Percentiles rank a stretch among this genome's conserved stretches.
Evolutionary conservation across 2,888 invertebrate genomes (phyloP).

Genomic region (Xestia rhomboidea): DNA sequence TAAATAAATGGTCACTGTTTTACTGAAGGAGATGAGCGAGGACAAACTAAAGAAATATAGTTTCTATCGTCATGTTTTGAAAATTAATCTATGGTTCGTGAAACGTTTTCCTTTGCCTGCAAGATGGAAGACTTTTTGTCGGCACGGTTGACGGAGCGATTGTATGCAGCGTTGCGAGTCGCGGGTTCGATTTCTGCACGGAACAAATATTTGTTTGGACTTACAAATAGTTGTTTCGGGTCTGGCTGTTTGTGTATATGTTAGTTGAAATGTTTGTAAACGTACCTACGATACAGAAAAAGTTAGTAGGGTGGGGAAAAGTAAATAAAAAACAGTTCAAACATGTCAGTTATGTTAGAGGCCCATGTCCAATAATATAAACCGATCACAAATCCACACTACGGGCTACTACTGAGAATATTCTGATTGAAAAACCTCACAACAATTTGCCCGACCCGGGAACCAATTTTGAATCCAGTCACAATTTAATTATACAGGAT

Average conservation of each 20-base stretch:
- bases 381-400: not conserved
- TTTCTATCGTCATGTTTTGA: not conserved
- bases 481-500: not conserved
- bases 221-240: not conserved
- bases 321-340: too few relatives aligned
- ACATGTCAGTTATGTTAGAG: not conserved
- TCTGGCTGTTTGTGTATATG: not conserved
- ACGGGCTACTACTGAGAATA: not conserved
- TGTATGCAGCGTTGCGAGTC: not conserved
- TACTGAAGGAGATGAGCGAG: too few relatives aligned
- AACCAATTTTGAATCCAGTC: not conserved
- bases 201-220: not conserved
- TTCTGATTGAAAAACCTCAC: not conserved
- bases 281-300: too few relatives aligned
- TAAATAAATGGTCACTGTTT: too few relatives aligned
- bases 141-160: not conserved
- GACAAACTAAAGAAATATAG: too few relatives aligned
- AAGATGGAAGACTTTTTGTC: not conserved
- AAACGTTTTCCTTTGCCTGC: not conserved
- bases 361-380: not conserved
- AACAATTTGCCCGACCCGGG: not conserved
- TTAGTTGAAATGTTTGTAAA: too few relatives aligned
- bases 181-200: too few relatives aligned
- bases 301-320: too few relatives aligned
- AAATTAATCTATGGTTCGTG: not conserved